These are phyloP conservation scores for Acronicta leporina DNA, from an alignment of 2,888 invertebrate genomes.

Conservation along the genomic window DNA sequence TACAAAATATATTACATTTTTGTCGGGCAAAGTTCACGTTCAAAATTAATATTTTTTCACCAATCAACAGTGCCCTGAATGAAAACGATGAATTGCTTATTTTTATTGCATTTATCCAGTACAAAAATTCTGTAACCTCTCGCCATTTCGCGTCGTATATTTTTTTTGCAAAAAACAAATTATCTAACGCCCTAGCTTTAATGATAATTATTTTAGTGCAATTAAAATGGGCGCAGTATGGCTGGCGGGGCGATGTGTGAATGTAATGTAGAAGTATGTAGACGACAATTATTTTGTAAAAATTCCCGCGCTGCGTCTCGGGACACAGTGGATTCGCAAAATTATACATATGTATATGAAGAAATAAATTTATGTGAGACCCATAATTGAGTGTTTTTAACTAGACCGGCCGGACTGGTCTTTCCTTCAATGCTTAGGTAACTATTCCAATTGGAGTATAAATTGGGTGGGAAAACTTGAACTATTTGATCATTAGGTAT, in stretches of 20 bases:
- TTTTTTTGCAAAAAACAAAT: conserved; percentile 55
- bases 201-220: conserved; percentile 81
- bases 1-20: conserved; percentile 40
- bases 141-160: conserved; percentile 62
- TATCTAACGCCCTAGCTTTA: conserved; percentile 72
- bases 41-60: conserved; percentile 32
- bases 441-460: no score
- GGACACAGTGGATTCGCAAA: conserved; percentile 88
- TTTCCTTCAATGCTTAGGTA: neutral
- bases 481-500: no score
- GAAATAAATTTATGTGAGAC: conserved; percentile 89
- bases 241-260: conserved; percentile 75
- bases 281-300: conserved; percentile 84
- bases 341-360: conserved; percentile 89
- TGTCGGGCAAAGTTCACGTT: conserved; percentile 23
- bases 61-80: conserved; percentile 46
- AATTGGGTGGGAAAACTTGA: no score
- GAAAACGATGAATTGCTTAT: conserved; percentile 45
- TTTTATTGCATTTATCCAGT: conserved; percentile 46
- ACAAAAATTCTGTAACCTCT: conserved; percentile 48
- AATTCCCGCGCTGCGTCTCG: conserved; percentile 85
- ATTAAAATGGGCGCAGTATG: conserved; percentile 78
- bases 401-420: neutral
- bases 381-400: conserved; percentile 64
- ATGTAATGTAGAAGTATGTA: conserved; percentile 83